A percentile compares a stretch with the other conserved stretches of the same genome.
These are phyloP conservation scores for Tetranychus piercei DNA, from an alignment of 2,888 invertebrate species.

Conservation along the genomic window DNA sequence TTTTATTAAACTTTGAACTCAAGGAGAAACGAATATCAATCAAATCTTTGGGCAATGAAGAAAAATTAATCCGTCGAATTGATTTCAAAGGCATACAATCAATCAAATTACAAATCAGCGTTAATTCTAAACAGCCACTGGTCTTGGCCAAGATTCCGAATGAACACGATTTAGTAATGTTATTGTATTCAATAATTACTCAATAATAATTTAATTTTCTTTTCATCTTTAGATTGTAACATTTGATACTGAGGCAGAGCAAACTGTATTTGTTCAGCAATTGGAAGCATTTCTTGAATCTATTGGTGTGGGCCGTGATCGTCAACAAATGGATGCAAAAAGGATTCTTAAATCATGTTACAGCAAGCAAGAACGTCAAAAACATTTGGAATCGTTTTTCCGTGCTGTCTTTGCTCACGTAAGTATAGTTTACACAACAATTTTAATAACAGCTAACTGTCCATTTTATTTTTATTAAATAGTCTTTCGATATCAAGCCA, in stretches of 20 bases:
- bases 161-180: background rate
- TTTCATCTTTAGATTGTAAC: conserved; percentile 32
- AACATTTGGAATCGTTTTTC: conserved; percentile 40
- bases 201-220: conserved; percentile 25
- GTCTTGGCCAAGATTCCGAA: conserved; percentile 29
- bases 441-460: background rate
- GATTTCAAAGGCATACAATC: conserved; percentile 33
- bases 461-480: background rate
- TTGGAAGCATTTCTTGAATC: conserved; percentile 33
- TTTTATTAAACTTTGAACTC: conserved; percentile 34
- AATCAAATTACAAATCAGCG: conserved; percentile 24
- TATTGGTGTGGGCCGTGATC: conserved; percentile 26
- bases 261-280: conserved; percentile 33
- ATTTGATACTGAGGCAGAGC: conserved; percentile 35
- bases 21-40: conserved; percentile 35
- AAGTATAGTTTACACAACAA: conserved; percentile 17
- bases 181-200: background rate
- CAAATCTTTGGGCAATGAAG: conserved; percentile 26
- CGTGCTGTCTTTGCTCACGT: conserved; percentile 40
- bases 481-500: conserved; percentile 28
- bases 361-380: conserved; percentile 38
- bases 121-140: conserved; percentile 29
- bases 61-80: conserved; percentile 31
- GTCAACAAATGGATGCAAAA: conserved; percentile 24
- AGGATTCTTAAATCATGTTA: conserved; percentile 32